Conservation (phyloP, 53 echinoderm and acorn worm species). For the Antedon mediterranea region DNA sequence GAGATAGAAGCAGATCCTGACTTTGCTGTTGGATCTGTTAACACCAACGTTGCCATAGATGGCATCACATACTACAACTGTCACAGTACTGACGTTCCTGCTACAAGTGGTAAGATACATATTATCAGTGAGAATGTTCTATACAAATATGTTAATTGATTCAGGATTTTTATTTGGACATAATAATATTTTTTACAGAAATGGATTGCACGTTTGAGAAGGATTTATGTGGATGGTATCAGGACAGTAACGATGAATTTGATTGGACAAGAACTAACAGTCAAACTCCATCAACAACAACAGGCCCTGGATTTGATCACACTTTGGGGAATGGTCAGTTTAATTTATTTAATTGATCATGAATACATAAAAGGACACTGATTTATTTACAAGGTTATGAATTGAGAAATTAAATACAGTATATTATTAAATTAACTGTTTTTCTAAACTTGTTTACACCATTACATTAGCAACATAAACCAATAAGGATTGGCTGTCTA, state of each 20-base stretch:
- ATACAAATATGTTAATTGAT: too few relatives aligned
- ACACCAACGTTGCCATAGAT: constrained; percentile 22
- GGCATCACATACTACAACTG: constrained; percentile 39
- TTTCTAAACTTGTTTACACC: too few relatives aligned
- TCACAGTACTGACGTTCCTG: neutral
- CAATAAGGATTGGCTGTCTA: too few relatives aligned
- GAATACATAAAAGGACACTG: neutral
- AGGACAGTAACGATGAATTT: constrained; percentile 58
- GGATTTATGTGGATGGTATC: constrained; percentile 59
- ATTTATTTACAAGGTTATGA: neutral
- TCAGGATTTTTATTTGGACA: too few relatives aligned
- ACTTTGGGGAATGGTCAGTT: constrained; percentile 13
- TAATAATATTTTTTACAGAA: too few relatives aligned
- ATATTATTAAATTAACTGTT: too few relatives aligned
- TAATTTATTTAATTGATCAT: neutral
- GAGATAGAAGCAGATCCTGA: neutral
- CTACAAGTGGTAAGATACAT: neutral
- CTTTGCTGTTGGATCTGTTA: neutral
- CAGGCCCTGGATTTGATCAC: constrained; percentile 71
- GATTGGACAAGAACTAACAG: constrained; percentile 63
- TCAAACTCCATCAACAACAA: constrained; percentile 20
- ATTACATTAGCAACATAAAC: too few relatives aligned
- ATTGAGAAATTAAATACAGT: too few relatives aligned
- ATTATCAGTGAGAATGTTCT: too few relatives aligned
- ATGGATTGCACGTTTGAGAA: constrained; percentile 33